Evolutionary conservation across 1,140 invertebrate species (phyloP), one percentile per base, ranked within the genome.

Genomic region (Anoplophora glabripennis): DNA sequence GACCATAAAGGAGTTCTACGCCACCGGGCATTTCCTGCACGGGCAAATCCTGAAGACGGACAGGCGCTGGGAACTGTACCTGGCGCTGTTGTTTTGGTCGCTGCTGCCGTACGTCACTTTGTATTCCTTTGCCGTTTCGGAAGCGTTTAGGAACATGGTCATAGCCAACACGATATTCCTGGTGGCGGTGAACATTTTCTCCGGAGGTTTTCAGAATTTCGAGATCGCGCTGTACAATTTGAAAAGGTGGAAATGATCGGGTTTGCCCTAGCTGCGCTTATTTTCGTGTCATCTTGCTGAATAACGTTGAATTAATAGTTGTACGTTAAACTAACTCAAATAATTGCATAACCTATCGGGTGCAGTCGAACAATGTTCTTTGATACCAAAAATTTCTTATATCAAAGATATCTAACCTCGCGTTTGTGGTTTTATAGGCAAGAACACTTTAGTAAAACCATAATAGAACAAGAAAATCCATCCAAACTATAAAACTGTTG

Each of bases 1-100:
- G 40, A 75, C 73, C 34, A 75, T 91, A 1, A 73, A 77, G 42
- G 76, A 81, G 53, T 90, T 89, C 73, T 75, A 83, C 41, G 66
- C 68, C 7, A 76, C 78, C 10, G 84, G 83, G 72, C 61, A 62
- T 1, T 83, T 84, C 53, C 42, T 66, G 1, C 56, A 69, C 52
- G 67, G 72, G 3, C 66, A 35, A 41, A 59, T 28, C 44, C 71
- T 66, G 44, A 51, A 36, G 74, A 77, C 73, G 69, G 72, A 11
- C 61, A 52, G 69, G 48, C 57, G 72, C 7, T 72, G 76, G 42
- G 76, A 81, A 7, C 69, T 84, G 11, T 76, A 77, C 56, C 65
- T 80, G 11, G 79, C 83, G 4, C 70, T 84, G 18, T 57, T 80
- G 18, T 83, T 83, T 63, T 86, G 85, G 84, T 81, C 76, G 5